Evolutionary conservation across 2,888 invertebrate species (phyloP), one percentile per base, ranked within the genome.

Genomic region (Melanotus villosus): DNA sequence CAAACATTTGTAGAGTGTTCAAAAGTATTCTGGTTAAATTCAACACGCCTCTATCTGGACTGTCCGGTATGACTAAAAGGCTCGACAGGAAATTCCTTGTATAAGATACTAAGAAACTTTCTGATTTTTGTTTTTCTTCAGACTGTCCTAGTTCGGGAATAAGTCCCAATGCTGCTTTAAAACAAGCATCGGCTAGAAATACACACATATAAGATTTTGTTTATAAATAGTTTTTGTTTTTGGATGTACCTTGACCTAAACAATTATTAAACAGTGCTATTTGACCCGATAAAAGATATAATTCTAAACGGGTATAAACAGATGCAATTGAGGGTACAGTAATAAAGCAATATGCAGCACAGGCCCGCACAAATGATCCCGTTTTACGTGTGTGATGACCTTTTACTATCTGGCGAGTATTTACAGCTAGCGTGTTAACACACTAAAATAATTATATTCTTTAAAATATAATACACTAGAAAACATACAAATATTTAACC

Each of bases 241-340:
- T n/a, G 26, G 6, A n/a, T 56, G 76, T 83, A 94, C 95, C 94
- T 90, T 98, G 98, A 45, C 96, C 96, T 63, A 96, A 88, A 82
- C 97, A 97, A 78, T 93, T 91, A 87, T 96, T 97, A 65, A 93
- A 88, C 69, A 98, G 87, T 19, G 97, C 96, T 45, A 95, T 93
- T 85, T 96, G 95, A 14, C 96, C 97, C 10, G 94, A 93, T 5
- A 95, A 86, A 65, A 97, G 87, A 86, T 97, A 97, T 52, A 98
- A 89, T 77, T 94, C 93, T 77, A 97, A 89, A 80, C 93, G 90
- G 19, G 90, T 88, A 69, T 92, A 90, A n/a, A 92, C 88, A 68
- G 93, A 93, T 77, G 89, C 90, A 81, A 99, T 90, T 10, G 98
- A 98, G n/a, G 99, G 99, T 82, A 97, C 94, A 6, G 98, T 98